Evolutionary conservation across 2,113 vertebrate genomes (phyloP).

Genomic region (Rhinolophus ferrumequinum): DNA sequence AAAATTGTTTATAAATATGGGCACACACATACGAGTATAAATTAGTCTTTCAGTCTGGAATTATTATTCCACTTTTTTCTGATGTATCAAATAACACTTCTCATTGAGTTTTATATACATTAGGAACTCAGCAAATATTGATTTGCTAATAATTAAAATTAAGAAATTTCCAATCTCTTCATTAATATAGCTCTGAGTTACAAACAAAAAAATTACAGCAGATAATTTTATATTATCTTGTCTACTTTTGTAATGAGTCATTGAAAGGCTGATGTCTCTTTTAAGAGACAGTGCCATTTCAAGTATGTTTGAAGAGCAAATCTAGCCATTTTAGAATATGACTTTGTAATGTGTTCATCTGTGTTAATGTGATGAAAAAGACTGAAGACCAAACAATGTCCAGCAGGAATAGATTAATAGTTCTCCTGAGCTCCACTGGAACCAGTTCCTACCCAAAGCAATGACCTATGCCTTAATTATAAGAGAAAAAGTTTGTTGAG

Average conservation of each 20-base stretch:
- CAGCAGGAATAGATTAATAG: constrained; percentile 7
- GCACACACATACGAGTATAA: not conserved
- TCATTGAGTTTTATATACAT: not conserved
- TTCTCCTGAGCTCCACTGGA: not conserved
- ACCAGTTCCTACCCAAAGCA: not conserved
- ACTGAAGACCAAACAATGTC: not conserved
- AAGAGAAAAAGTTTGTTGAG: constrained; percentile 27
- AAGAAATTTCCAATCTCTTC: not conserved
- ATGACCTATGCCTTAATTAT: not conserved
- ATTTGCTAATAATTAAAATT: constrained; percentile 16
- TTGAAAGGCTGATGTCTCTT: not conserved
- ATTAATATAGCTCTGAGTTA: not conserved
- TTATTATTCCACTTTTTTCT: not conserved
- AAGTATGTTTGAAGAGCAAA: not conserved
- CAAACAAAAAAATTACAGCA: not conserved
- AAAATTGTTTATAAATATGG: constrained; percentile 16
- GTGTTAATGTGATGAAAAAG: not conserved
- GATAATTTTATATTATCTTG: not conserved
- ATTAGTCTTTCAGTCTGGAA: not conserved
- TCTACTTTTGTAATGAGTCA: constrained; percentile 2
- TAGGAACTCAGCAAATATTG: not conserved
- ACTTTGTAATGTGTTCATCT: not conserved
- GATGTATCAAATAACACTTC: not conserved
- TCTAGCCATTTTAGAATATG: not conserved
- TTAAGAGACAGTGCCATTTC: not conserved